Evolutionary conservation across 1,140 invertebrate species (phyloP), one percentile per base, ranked within the genome.

Genomic region (Drosophila tsacasi): DNA sequence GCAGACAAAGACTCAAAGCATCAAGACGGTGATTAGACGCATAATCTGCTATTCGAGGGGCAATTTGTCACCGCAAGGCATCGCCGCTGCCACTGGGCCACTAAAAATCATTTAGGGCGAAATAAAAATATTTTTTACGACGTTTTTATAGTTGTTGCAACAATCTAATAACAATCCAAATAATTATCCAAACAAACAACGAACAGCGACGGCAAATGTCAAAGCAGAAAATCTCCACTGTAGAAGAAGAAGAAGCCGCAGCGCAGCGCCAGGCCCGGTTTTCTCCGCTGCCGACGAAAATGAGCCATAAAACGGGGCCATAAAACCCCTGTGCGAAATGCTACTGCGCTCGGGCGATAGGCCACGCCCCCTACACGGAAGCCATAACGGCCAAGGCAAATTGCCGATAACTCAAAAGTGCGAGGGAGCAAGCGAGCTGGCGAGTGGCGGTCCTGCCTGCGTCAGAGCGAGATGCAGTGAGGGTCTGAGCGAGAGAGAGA

Each of bases 121-220:
- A 84, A 92, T 90, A 92, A 86, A 90, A 90, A 91, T 92, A 90
- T 90, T 87, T 86, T 87, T 90, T 90, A 90, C 91, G 87, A 74
- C 80, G 78, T 86, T 91, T 92, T 91, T 87, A 90, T 92, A 92
- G 91, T 89, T 92, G 86, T 81, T 92, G 81, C 87, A 92, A 91
- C 91, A 92, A 91, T 92, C 87, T 92, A 91, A 92, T 92, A 91
- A 92, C 83, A 91, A 92, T 92, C 86, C 65, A 79, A 90, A 91
- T 92, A 92, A 92, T 92, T 91, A 92, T 92, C 78, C 79, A 89
- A 91, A 90, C 79, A 91, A 87, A 84, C 76, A 87, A 91, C 81
- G 75, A 89, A 55, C 54, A 86, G 81, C 87, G 76, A 85, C 82
- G 79, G 79, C 81, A 83, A 76, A 61, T 50, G 80, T 68, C 69